Evolutionary conservation across 2,797 vertebrate species (phyloP).

Genomic region (Rhinichthys osculus): DNA sequence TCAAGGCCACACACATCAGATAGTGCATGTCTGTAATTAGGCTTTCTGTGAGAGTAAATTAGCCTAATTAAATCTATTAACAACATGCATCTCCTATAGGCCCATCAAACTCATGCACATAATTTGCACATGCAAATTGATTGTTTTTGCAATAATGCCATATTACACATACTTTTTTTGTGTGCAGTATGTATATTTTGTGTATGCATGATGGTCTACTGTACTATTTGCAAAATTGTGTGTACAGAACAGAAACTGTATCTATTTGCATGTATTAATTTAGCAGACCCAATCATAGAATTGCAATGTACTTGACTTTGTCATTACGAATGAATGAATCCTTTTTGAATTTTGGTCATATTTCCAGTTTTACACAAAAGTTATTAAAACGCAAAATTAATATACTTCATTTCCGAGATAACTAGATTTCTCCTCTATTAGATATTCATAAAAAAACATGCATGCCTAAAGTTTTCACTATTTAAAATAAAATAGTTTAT

Average conservation of each 20-base stretch:
- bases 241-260: not conserved
- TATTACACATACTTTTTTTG: no score
- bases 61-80: slow-evolving; percentile 10
- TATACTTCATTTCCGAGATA: not conserved
- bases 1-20: slow-evolving; percentile 1
- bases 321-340: not conserved
- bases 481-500: no score
- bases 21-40: not conserved
- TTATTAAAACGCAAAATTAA: not conserved
- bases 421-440: not conserved
- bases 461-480: not conserved
- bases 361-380: not conserved
- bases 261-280: not conserved
- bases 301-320: not conserved
- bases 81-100: slow-evolving; percentile 9
- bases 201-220: not conserved
- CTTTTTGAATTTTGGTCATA: not conserved
- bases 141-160: not conserved
- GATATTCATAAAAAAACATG: slow-evolving; percentile 3
- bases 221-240: not conserved
- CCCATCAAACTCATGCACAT: not conserved
- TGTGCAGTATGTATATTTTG: not conserved
- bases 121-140: not conserved
- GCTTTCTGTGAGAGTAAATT: not conserved
- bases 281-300: not conserved